Evolutionary conservation across 1,140 invertebrate genomes (phyloP), one percentile per base, ranked within the genome.

Genomic region (Hypothenemus hampei): DNA sequence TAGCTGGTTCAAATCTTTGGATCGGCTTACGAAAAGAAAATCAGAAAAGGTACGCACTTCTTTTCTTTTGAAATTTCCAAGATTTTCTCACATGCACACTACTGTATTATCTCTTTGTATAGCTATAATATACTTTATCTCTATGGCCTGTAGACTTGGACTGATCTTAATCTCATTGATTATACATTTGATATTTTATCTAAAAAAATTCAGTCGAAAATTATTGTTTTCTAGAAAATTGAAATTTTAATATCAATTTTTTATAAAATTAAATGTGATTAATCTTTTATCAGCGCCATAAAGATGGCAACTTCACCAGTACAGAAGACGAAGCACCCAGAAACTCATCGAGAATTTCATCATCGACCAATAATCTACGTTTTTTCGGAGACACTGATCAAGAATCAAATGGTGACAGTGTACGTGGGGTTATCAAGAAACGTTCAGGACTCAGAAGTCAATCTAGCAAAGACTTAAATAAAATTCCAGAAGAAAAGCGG

Each of bases 351-450:
- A 50, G 45, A 33, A 19, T 51, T 2, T 50, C 46, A 8, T 44
- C 46, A 1, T 76, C 58, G 62, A 77, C 67, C 60, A 87, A 87
- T 63, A 87, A 81, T 71, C 74, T 89, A 4, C 77, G 87, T 22
- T 89, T 88, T 74, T 89, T 88, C 68, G 87, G 86, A 1, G 87
- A 89, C 67, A 88, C 86, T 1, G 86, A 89, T 66, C 74, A 78
- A 41, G 85, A 87, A 63, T 86, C 84, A 3, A 80, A 80, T 69
- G 45, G 53, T 3, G 73, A 73, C 8, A 78, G 76, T 54, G 50
- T 71, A 15, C 64, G 47, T 70, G 55, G 41, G 21, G 36, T 44
- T 6, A 65, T 60, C 62, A 77, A 66, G 58, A 63, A 43, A 65
- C 37, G 58, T 15, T 29, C 59, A 4, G 58, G 56, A 24, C 23